Evolutionary conservation across 2,888 invertebrate species (phyloP).

Genomic region (Patella pellucida): DNA sequence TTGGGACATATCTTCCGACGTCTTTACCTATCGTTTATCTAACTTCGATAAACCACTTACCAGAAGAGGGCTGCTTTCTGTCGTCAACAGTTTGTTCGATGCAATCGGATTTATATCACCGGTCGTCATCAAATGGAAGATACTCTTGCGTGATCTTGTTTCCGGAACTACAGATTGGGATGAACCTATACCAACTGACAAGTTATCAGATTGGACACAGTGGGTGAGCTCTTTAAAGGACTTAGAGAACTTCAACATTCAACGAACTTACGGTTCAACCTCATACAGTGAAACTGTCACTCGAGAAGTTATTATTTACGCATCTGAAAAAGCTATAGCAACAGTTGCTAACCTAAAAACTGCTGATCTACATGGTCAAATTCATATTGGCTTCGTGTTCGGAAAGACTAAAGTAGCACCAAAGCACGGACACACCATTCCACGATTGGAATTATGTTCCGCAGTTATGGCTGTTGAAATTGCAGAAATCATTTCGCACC

Average conservation of each 20-base stretch:
- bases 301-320: slow-evolving; percentile 29
- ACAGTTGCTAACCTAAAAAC: slow-evolving; percentile 27
- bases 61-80: slow-evolving; percentile 28
- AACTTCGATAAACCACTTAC: slow-evolving; percentile 17
- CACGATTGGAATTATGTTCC: slow-evolving; percentile 30
- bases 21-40: slow-evolving; percentile 14
- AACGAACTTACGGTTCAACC: slow-evolving; percentile 14
- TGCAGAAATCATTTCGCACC: slow-evolving; percentile 8
- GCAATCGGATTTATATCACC: slow-evolving; percentile 28
- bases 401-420: slow-evolving; percentile 34
- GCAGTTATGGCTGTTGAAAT: slow-evolving; percentile 25
- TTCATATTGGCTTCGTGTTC: slow-evolving; percentile 22
- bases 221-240: slow-evolving; percentile 20
- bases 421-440: slow-evolving; percentile 22
- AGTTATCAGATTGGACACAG: slow-evolving; percentile 17
- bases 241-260: slow-evolving; percentile 22
- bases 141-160: slow-evolving; percentile 21
- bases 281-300: neutral
- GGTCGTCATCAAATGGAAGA: slow-evolving; percentile 22
- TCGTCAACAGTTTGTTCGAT: slow-evolving; percentile 28
- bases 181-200: slow-evolving; percentile 18
- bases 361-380: slow-evolving; percentile 7
- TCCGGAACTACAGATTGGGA: slow-evolving; percentile 21
- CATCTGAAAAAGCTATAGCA: slow-evolving; percentile 31
- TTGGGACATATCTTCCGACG: slow-evolving; percentile 22